phyloP scores from a whole-genome alignment of 2,888 invertebrate genomes.

The Poecilus cupreus region DNA sequence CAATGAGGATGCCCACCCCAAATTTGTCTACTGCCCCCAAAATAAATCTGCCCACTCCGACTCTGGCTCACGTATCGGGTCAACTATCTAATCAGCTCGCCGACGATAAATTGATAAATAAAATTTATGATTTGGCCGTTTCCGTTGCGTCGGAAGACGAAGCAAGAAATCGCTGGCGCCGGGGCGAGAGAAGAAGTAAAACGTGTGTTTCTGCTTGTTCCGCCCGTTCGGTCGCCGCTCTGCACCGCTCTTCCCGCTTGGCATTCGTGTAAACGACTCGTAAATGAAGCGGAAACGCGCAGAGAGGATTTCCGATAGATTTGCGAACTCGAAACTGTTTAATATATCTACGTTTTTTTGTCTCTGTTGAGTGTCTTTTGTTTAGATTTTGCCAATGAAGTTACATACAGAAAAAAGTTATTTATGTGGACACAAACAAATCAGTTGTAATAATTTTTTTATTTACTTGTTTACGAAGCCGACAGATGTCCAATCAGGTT shows the following conservation, averaged over 20 bases:
- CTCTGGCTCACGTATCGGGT: constrained; percentile 25
- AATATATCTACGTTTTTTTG: constrained; percentile 23
- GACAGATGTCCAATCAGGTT: no score
- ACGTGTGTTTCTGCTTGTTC: not conserved
- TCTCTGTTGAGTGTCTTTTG: not conserved
- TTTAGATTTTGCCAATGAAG: not conserved
- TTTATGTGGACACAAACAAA: no score
- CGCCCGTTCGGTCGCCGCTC: not conserved
- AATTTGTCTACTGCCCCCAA: not conserved
- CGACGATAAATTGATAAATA: constrained; percentile 53
- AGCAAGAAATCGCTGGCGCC: not conserved
- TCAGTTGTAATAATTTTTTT: no score
- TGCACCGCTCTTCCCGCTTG: not conserved
- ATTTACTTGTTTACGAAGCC: no score
- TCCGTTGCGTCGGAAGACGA: constrained; percentile 7
- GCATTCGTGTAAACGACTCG: constrained; percentile 49
- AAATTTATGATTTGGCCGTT: constrained; percentile 54
- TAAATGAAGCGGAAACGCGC: constrained; percentile 50
- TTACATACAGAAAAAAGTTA: not conserved
- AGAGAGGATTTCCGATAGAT: constrained; percentile 45
- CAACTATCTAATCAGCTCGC: constrained; percentile 50
- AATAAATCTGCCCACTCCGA: constrained; percentile 13
- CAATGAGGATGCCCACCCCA: no score
- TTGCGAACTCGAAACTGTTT: constrained; percentile 31
- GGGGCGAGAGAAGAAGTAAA: not conserved